These are phyloP conservation scores for Patella depressa DNA, from an alignment of 2,888 invertebrate species.

Conservation along the genomic window DNA sequence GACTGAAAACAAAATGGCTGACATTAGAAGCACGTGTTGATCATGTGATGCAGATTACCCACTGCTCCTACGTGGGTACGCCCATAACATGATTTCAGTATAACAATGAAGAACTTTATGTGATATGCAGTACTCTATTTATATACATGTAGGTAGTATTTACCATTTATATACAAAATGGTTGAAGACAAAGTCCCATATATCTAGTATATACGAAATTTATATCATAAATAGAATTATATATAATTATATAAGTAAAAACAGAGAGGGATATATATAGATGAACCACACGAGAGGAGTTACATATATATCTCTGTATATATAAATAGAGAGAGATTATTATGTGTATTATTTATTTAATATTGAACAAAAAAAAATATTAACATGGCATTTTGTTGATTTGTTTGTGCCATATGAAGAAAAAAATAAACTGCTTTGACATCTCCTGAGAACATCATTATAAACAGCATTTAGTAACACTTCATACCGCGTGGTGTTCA, in stretches of 20 bases:
- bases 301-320: too few species aligned
- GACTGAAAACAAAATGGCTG: too few species aligned
- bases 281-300: not conserved
- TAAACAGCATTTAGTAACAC: conserved; percentile 1
- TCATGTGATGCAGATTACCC: too few species aligned
- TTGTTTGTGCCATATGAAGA: conserved; percentile 6
- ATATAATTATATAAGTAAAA: not conserved
- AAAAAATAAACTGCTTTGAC: too few species aligned
- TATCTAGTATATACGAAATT: conserved; percentile 1
- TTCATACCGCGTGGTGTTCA: not conserved
- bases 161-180: not conserved
- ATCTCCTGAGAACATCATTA: too few species aligned
- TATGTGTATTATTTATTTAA: conserved; percentile 4
- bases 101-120: not conserved
- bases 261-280: not conserved
- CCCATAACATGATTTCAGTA: too few species aligned
- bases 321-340: not conserved
- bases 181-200: conserved; percentile 11
- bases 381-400: conserved; percentile 9
- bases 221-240: conserved; percentile 1
- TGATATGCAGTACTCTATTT: not conserved
- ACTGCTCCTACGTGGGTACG: too few species aligned
- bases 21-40: too few species aligned
- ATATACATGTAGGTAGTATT: not conserved
- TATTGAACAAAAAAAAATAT: not conserved